Evolutionary conservation across 2,113 vertebrate species (phyloP).

Genomic region (Hoplias malabaricus): DNA sequence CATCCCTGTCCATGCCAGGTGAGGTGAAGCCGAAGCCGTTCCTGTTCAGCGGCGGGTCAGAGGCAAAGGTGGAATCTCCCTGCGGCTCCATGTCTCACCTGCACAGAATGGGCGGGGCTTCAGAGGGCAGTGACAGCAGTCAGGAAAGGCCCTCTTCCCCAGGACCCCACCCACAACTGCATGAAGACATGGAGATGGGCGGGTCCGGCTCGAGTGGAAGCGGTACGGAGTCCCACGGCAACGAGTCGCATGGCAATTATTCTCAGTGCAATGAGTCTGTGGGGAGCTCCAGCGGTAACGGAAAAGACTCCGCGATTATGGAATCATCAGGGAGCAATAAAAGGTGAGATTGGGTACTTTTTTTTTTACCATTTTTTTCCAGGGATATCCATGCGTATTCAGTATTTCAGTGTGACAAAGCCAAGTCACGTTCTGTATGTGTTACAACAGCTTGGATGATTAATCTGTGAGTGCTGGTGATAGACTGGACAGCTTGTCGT

Average conservation of each 20-base stretch:
- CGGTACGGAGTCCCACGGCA: conserved; percentile 81
- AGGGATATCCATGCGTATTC: too few relatives aligned
- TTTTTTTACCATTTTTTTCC: too few relatives aligned
- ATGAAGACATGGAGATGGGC: conserved; percentile 86
- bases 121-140: conserved; percentile 75
- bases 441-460: too few relatives aligned
- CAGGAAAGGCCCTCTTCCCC: conserved; percentile 56
- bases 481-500: too few relatives aligned
- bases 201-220: conserved; percentile 82
- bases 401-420: too few relatives aligned
- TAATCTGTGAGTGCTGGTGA: too few relatives aligned
- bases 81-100: conserved; percentile 60
- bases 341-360: conserved; percentile 82
- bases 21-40: conserved; percentile 58
- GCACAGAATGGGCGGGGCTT: conserved; percentile 72
- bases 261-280: conserved; percentile 79
- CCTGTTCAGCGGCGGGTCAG: conserved; percentile 59
- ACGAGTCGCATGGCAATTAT: conserved; percentile 77
- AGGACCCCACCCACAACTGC: conserved; percentile 59
- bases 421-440: too few relatives aligned
- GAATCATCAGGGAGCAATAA: conserved; percentile 77
- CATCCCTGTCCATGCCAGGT: conserved; percentile 60
- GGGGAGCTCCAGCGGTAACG: conserved; percentile 72
- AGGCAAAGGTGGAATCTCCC: conserved; percentile 39
- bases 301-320: conserved; percentile 79